Base-by-base conservation (phyloP, 2,113 vertebrate species). In the Malurus elegans region DNA sequence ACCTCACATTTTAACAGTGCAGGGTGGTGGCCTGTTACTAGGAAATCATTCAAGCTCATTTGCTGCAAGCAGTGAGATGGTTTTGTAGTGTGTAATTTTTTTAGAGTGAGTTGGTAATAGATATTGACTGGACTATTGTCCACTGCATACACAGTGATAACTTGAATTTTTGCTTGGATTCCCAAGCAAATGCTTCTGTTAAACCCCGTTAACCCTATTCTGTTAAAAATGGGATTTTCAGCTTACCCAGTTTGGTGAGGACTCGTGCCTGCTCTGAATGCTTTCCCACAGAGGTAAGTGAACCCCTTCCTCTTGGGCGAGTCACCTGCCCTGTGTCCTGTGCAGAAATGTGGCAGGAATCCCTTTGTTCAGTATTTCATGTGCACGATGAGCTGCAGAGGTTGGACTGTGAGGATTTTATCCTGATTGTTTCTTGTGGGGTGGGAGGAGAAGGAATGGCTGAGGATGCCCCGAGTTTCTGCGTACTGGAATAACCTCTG, bases 161-260 rank as follows among this genome's bases (percentile, higher is more conserved):
- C 95, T 94, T 96, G 94, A 95, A 95, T 90, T 88, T 92, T 86
- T 80, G 92, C 96, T 94, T 97, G 92, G 93, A 92, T 96, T 95
- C 82, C 82, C 95, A 94, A 95, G 96, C 82, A 96, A 14, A 71
- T 31, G 3, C 67, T 92, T 96, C 85, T 92, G 50, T 56, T 90
- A 61, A 87, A 72, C 58, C 89, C 47, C 61, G 13, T 54, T 80
- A 89, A 91, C 69, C 56, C 70, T 71, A 18, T 90, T 96, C 44
- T 20, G 21, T 72, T 93, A 79, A 51, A 78, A 50, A 78, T 6
- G 40, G 88, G 69, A 92, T 80, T 96, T 96, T 95, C 92, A 96
- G 60, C 75, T 75, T 70, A 19, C 53, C 57, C 44, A 36, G 72
- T 60, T 29, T n/a, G 58, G 88, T 48, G 88, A 80, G 76, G 92